These are phyloP conservation scores for Pelochelys cantorii DNA, from an alignment of 2,797 vertebrate genomes.

Conservation along the genomic window DNA sequence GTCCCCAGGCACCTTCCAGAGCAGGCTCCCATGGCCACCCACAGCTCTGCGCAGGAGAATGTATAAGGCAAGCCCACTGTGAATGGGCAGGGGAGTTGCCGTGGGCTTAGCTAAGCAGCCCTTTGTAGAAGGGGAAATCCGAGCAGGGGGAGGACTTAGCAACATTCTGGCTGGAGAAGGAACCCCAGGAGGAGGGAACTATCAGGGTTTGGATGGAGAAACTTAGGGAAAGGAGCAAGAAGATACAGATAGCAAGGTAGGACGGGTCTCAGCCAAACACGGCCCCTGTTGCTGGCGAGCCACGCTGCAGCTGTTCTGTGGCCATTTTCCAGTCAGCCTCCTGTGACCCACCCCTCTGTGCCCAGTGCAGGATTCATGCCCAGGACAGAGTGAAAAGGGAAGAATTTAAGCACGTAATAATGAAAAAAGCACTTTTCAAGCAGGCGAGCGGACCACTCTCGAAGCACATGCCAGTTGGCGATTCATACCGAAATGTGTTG, in stretches of 20 bases:
- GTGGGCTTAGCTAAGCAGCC: not conserved
- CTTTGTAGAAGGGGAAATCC: not conserved
- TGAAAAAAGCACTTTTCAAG: not conserved
- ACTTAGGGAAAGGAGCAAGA: fast-evolving
- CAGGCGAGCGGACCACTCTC: not conserved
- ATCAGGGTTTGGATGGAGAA: not conserved
- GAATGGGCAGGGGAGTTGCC: not conserved
- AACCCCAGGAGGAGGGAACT: not conserved
- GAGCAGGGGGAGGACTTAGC: not conserved
- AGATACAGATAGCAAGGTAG: fast-evolving
- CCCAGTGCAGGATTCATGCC: not conserved
- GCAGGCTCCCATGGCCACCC: not conserved
- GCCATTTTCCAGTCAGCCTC: not conserved
- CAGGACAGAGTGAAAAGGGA: not conserved
- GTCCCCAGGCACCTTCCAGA: not conserved
- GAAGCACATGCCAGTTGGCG: not conserved
- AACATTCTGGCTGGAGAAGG: not conserved
- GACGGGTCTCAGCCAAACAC: not conserved
- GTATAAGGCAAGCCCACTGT: not conserved
- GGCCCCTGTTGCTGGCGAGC: not conserved
- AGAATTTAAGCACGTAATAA: not conserved
- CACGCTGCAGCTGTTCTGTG: not conserved
- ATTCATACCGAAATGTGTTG: constrained; percentile 45
- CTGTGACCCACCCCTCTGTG: fast-evolving
- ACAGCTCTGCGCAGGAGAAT: not conserved